phyloP scores from a whole-genome alignment of 2,113 vertebrate species.

The Tricholaema leucomelas region DNA sequence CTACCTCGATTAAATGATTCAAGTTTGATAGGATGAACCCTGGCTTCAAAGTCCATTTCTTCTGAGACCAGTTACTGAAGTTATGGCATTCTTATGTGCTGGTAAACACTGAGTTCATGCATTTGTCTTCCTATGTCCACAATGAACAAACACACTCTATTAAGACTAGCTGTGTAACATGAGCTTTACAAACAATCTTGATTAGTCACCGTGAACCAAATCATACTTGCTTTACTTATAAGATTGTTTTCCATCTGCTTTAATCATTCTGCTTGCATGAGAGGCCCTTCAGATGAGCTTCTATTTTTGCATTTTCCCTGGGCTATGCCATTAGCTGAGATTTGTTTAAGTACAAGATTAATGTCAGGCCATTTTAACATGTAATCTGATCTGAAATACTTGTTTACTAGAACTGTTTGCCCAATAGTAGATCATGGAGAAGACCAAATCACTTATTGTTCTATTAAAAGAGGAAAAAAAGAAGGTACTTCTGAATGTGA shows the following conservation, averaged over 20 bases:
- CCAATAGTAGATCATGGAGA: neutral
- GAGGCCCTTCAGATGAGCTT: slow-evolving; percentile 7
- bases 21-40: neutral
- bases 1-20: neutral
- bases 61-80: slow-evolving; percentile 19
- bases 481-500: neutral
- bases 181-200: slow-evolving; percentile 19
- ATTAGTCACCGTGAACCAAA: neutral
- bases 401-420: slow-evolving; percentile 19
- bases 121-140: slow-evolving; percentile 8
- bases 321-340: slow-evolving; percentile 49
- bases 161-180: neutral
- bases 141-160: neutral
- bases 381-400: slow-evolving; percentile 8
- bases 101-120: neutral
- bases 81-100: neutral
- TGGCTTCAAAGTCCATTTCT: slow-evolving; percentile 38
- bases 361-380: slow-evolving; percentile 17
- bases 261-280: slow-evolving; percentile 7
- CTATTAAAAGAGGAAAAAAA: neutral
- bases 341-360: slow-evolving; percentile 51
- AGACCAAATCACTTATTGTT: slow-evolving; percentile 16
- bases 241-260: slow-evolving; percentile 24
- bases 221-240: slow-evolving; percentile 42
- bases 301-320: slow-evolving; percentile 17